Evolutionary conservation across 2,113 vertebrate species (phyloP).

Genomic region (Falcunculus frontatus): DNA sequence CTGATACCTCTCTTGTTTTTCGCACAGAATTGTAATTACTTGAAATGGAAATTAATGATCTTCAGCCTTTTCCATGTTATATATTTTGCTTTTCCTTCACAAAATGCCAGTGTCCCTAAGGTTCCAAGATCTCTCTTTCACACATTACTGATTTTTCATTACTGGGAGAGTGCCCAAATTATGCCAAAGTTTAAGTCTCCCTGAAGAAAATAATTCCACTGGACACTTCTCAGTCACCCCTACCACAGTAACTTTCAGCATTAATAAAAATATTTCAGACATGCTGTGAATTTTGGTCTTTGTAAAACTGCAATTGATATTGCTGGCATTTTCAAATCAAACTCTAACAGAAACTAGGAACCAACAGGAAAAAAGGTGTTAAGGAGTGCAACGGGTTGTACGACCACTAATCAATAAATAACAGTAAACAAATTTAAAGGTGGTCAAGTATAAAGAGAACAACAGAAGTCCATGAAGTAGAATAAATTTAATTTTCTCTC

Average conservation of each 20-base stretch:
- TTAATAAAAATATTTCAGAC: not conserved
- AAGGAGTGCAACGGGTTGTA: not conserved
- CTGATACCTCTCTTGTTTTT: conserved; percentile 61
- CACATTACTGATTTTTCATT: not conserved
- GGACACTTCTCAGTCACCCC: not conserved
- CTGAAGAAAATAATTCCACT: not conserved
- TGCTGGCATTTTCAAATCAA: not conserved
- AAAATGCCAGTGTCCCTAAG: not conserved
- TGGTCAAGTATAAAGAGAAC: not conserved
- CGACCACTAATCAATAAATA: not conserved
- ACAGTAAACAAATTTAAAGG: not conserved
- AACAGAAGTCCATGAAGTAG: not conserved
- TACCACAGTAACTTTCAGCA: not conserved
- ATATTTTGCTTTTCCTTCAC: not conserved
- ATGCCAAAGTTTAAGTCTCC: not conserved
- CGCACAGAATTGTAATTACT: conserved; percentile 44
- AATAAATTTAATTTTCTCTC: not conserved
- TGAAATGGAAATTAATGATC: not conserved
- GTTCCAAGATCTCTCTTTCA: not conserved
- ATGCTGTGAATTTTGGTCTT: not conserved
- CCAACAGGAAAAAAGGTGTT: not conserved
- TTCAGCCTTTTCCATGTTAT: not conserved
- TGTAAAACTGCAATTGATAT: not conserved
- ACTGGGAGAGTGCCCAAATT: not conserved
- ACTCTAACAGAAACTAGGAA: not conserved